These are phyloP conservation scores for Eptatretus burgeri DNA, from an alignment of 2,113 vertebrate genomes.

Conservation along the genomic window DNA sequence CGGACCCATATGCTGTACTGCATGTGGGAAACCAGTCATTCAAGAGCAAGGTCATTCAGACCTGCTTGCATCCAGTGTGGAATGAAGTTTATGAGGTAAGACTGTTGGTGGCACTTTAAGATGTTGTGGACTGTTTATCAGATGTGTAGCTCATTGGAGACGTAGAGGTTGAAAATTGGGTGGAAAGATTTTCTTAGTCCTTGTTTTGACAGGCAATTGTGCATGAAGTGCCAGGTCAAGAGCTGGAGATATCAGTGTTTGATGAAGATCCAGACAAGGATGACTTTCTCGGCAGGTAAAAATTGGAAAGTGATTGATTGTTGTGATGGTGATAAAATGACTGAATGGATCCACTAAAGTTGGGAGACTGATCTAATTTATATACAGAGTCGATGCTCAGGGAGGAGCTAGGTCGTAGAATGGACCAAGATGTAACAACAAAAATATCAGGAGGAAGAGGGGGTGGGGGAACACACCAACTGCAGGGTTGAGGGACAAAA, in stretches of 20 bases:
- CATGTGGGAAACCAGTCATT: constrained; percentile 31
- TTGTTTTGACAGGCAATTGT: constrained; percentile 36
- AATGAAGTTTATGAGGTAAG: constrained; percentile 57
- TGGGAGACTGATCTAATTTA: too few species aligned
- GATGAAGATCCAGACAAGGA: constrained; percentile 79
- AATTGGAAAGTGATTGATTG: not conserved
- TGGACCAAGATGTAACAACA: too few species aligned
- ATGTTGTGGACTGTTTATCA: not conserved
- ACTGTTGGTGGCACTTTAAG: not conserved
- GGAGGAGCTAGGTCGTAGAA: too few species aligned
- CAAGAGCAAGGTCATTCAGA: constrained; percentile 43
- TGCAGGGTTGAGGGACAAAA: too few species aligned
- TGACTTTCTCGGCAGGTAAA: constrained; percentile 63
- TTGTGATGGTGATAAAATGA: too few species aligned
- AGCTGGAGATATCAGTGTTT: constrained; percentile 55
- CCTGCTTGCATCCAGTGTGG: constrained; percentile 56
- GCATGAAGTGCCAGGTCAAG: constrained; percentile 69
- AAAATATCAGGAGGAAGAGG: too few species aligned
- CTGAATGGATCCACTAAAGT: too few species aligned
- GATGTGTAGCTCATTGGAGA: not conserved
- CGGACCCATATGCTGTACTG: constrained; percentile 54
- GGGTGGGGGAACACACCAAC: too few species aligned
- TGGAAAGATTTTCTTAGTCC: not conserved
- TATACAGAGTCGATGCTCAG: too few species aligned
- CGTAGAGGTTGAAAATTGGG: not conserved